A percentile compares a stretch with the other conserved stretches of the same genome.
Conservation (phyloP, 2,113 vertebrate species). For the Edolisoma coerulescens region DNA sequence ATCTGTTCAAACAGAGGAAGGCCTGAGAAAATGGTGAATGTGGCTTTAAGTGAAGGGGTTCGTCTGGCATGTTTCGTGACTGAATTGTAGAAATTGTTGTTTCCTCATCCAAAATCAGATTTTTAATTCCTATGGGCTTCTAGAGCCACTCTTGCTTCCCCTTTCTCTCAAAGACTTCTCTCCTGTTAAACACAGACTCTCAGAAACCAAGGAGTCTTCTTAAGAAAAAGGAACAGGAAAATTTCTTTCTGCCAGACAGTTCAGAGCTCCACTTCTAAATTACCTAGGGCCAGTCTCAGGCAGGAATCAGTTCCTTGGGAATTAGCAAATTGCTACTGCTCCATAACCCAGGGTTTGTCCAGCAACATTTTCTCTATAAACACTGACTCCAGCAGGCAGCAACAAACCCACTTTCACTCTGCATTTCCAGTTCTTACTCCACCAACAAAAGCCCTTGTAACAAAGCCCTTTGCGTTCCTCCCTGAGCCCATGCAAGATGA, state of each 20-base stretch:
- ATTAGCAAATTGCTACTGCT: background rate
- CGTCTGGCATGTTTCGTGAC: accelerated
- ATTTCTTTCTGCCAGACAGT: background rate
- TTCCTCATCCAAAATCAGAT: background rate
- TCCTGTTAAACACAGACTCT: background rate
- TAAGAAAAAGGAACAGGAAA: background rate
- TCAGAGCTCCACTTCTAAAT: background rate
- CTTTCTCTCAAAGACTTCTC: background rate
- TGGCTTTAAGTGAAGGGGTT: background rate
- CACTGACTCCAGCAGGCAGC: background rate
- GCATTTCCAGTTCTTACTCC: background rate
- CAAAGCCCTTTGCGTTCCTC: background rate
- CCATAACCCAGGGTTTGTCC: background rate
- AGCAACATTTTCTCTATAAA: background rate
- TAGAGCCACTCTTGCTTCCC: background rate
- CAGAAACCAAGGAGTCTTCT: background rate
- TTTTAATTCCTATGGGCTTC: background rate
- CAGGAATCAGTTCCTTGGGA: background rate
- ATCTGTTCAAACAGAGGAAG: background rate
- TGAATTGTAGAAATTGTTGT: background rate
- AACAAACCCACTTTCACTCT: background rate
- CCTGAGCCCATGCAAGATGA: accelerated
- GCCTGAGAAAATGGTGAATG: background rate
- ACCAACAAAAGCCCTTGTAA: background rate
- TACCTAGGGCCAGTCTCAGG: background rate